Percentiles rank a stretch among this genome's conserved stretches.
Conservation (phyloP, 2,113 vertebrate genomes). For the Pristiophorus japonicus region DNA sequence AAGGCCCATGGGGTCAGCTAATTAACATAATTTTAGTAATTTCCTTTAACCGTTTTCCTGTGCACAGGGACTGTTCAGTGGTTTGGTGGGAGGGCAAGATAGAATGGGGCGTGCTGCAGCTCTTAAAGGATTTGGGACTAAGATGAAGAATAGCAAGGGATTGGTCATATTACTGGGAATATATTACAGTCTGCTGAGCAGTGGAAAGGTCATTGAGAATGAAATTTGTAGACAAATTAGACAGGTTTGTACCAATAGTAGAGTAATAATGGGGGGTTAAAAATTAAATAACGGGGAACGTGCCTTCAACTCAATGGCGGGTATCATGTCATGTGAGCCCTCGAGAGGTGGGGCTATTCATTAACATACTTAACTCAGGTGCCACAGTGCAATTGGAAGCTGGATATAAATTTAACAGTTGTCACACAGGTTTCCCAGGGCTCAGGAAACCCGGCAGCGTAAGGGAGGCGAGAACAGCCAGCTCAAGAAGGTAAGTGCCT, state of each 20-base stretch:
- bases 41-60: not conserved
- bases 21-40: too few relatives aligned
- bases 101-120: not conserved
- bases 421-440: too few relatives aligned
- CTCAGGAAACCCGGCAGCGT: not conserved
- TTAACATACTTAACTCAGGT: not conserved
- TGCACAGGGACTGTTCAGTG: too few relatives aligned
- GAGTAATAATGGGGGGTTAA: not conserved
- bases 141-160: not conserved
- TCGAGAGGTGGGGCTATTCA: not conserved
- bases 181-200: not conserved
- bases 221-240: not conserved
- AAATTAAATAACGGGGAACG: not conserved
- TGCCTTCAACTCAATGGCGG: not conserved
- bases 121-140: not conserved
- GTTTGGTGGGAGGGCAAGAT: too few relatives aligned
- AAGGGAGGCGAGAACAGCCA: not conserved
- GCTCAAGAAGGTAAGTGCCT: too few relatives aligned
- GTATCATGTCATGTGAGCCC: not conserved
- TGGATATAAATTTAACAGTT: too few relatives aligned
- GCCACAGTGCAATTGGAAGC: not conserved
- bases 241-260: not conserved
- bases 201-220: too few relatives aligned
- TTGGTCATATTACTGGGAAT: not conserved
- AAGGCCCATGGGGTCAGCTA: too few relatives aligned